Percentiles rank a stretch among this genome's conserved stretches.
phyloP scores from a whole-genome alignment of 2,113 vertebrate species.

The Alethe diademata region DNA sequence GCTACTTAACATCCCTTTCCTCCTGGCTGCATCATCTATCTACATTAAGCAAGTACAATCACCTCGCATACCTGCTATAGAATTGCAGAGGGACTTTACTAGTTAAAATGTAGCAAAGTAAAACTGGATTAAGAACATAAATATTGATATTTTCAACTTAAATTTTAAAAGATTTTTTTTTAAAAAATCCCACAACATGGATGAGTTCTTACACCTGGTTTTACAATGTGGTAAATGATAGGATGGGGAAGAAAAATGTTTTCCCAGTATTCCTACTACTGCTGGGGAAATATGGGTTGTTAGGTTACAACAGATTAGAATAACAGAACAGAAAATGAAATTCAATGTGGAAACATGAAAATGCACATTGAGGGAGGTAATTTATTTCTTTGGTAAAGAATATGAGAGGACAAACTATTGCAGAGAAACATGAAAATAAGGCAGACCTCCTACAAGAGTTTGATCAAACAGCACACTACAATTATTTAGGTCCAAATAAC shows the following conservation, averaged over 20 bases:
- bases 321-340: neutral
- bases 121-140: neutral
- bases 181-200: neutral
- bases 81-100: neutral
- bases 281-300: neutral
- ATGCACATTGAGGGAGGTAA: rapidly evolving
- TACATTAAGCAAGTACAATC: neutral
- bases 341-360: neutral
- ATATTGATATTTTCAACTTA: neutral
- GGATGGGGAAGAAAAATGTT: neutral
- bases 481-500: neutral
- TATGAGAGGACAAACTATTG: neutral
- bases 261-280: neutral
- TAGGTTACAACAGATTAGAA: neutral
- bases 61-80: too few species aligned
- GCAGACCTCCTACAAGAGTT: neutral
- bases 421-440: neutral
- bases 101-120: neutral
- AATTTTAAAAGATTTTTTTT: neutral
- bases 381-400: neutral
- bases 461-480: neutral
- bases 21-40: neutral
- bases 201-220: neutral
- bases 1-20: neutral
- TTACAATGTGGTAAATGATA: neutral